Evolutionary conservation across 2,113 vertebrate species (phyloP).

Genomic region (Alces alces): DNA sequence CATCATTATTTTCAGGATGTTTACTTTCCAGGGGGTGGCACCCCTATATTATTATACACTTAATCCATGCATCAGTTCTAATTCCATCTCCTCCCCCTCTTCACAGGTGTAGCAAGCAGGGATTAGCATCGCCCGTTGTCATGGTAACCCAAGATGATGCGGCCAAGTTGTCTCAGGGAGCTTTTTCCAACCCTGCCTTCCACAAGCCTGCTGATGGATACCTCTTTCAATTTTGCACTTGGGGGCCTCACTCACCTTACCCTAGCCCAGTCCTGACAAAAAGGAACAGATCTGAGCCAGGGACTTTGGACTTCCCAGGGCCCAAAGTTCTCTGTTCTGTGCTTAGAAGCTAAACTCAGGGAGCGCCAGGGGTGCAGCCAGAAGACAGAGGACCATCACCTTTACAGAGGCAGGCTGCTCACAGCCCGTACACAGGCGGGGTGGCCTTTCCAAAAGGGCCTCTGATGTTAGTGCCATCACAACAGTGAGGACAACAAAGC

Average conservation of each 20-base stretch:
- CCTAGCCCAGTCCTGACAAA: neutral
- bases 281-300: neutral
- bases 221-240: neutral
- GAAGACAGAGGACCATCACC: fast-evolving
- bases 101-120: neutral
- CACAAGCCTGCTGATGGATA: fast-evolving
- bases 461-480: fast-evolving
- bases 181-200: neutral
- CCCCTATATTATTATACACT: no score
- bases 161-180: fast-evolving
- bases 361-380: neutral
- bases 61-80: neutral
- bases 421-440: fast-evolving
- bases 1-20: neutral
- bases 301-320: neutral
- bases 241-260: neutral
- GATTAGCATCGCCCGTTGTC: fast-evolving
- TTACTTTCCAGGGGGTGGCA: neutral
- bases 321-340: fast-evolving
- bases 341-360: neutral
- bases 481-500: neutral
- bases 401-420: neutral
- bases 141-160: fast-evolving
- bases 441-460: neutral
- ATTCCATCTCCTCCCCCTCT: neutral